Conservation (phyloP, 2,888 invertebrate species). For the Caenorhabditis angaria region DNA sequence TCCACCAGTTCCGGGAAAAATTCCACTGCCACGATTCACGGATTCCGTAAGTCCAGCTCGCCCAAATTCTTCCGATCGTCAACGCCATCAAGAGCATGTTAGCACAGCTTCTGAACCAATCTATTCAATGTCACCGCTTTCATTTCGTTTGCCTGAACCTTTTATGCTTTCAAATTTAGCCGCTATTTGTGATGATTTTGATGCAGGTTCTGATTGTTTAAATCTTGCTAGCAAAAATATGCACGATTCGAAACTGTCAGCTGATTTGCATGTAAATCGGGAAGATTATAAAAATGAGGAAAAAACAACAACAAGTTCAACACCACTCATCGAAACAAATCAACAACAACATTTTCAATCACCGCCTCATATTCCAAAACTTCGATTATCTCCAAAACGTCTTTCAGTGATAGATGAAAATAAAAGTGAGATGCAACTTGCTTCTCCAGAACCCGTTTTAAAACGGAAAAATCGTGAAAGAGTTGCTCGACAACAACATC, state of each 20-base stretch:
- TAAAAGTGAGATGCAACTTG: slow-evolving; percentile 12
- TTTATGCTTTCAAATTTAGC: slow-evolving; percentile 69
- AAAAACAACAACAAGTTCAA: neutral
- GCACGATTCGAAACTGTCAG: neutral
- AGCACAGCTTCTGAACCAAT: slow-evolving; percentile 36
- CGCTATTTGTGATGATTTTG: slow-evolving; percentile 61
- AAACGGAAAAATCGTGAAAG: slow-evolving; percentile 64
- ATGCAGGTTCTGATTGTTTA: slow-evolving; percentile 41
- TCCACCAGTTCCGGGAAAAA: slow-evolving; percentile 23
- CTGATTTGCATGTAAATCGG: neutral
- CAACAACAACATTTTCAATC: slow-evolving; percentile 15
- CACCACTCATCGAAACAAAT: neutral
- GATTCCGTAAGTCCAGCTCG: slow-evolving; percentile 36
- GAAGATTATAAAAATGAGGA: neutral
- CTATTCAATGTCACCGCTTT: slow-evolving; percentile 38
- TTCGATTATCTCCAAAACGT: slow-evolving; percentile 36
- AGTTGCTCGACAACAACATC: slow-evolving; percentile 56
- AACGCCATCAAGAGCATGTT: neutral
- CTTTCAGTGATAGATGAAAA: slow-evolving; percentile 41
- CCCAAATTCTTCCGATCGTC: slow-evolving; percentile 22
- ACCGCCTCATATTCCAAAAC: slow-evolving; percentile 37
- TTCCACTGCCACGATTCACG: slow-evolving; percentile 24
- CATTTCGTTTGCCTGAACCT: slow-evolving; percentile 59
- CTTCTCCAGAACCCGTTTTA: slow-evolving; percentile 58
- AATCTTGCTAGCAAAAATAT: slow-evolving; percentile 22